These are phyloP conservation scores for Petroica traversi DNA, from an alignment of 2,113 vertebrate species.

Conservation along the genomic window DNA sequence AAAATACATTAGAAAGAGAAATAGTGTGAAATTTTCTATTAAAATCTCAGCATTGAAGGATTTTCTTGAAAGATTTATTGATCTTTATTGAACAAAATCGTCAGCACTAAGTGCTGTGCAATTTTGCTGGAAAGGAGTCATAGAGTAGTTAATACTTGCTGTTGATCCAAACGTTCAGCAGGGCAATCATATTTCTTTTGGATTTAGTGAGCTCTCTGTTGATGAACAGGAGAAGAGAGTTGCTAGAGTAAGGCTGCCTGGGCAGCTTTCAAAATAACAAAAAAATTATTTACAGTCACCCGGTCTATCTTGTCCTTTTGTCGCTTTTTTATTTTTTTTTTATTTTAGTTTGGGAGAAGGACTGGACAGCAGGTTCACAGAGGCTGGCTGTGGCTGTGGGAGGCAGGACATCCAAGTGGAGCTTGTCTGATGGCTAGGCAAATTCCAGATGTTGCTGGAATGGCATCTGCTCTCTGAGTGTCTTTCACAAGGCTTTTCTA, in stretches of 20 bases:
- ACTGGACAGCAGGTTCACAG: not conserved
- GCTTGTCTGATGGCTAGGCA: not conserved
- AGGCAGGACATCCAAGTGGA: not conserved
- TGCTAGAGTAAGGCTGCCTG: not conserved
- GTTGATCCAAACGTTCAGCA: not conserved
- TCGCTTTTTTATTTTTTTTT: rapidly evolving
- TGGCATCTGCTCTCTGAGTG: not conserved
- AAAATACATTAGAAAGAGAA: not conserved
- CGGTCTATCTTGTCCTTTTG: too few relatives aligned
- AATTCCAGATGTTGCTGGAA: not conserved
- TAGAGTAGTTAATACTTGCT: not conserved
- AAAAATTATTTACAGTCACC: not conserved
- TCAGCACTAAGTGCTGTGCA: not conserved
- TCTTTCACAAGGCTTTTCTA: not conserved
- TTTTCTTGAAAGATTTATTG: not conserved
- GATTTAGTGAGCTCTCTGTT: not conserved
- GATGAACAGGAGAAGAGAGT: not conserved
- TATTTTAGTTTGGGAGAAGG: not conserved
- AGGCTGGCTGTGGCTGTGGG: not conserved
- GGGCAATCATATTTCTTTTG: not conserved
- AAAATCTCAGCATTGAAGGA: not conserved
- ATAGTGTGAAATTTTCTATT: not conserved
- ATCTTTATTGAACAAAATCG: not conserved
- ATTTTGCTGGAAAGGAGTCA: not conserved
- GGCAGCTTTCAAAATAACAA: not conserved